A percentile compares a stretch with the other conserved stretches of the same genome.
These are phyloP conservation scores for Lethenteron reissneri DNA, from an alignment of 2,113 vertebrate genomes.

Conservation along the genomic window DNA sequence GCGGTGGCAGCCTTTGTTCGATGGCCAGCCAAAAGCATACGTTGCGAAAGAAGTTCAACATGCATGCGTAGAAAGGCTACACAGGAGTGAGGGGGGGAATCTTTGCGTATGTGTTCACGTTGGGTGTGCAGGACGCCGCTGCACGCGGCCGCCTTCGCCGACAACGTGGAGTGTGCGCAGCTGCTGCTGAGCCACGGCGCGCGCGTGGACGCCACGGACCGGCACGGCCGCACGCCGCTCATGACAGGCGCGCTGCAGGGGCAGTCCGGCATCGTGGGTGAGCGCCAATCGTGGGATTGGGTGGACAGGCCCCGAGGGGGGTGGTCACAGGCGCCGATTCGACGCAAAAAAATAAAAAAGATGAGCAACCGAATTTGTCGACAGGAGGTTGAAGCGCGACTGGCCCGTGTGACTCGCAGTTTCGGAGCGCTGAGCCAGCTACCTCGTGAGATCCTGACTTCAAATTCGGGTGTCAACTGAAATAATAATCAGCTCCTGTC, in stretches of 20 bases:
- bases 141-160: conserved; percentile 76
- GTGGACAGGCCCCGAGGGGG: no score
- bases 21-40: no score
- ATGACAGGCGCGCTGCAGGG: conserved; percentile 73
- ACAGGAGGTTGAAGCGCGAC: background rate
- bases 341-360: background rate
- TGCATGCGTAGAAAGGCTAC: no score
- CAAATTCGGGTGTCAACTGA: no score
- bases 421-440: background rate
- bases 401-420: background rate
- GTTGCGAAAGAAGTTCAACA: no score
- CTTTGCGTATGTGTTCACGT: no score
- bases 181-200: conserved; percentile 58
- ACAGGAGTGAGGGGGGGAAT: no score
- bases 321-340: background rate
- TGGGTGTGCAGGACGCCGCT: conserved; percentile 42
- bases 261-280: conserved; percentile 55
- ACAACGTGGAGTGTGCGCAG: conserved; percentile 53
- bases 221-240: conserved; percentile 48
- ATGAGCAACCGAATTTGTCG: background rate
- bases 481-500: no score
- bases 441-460: no score
- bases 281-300: conserved; percentile 9
- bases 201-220: conserved; percentile 49
- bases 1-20: no score